These are phyloP conservation scores for Rhagonycha lutea DNA, from an alignment of 2,888 invertebrate species.

Conservation along the genomic window DNA sequence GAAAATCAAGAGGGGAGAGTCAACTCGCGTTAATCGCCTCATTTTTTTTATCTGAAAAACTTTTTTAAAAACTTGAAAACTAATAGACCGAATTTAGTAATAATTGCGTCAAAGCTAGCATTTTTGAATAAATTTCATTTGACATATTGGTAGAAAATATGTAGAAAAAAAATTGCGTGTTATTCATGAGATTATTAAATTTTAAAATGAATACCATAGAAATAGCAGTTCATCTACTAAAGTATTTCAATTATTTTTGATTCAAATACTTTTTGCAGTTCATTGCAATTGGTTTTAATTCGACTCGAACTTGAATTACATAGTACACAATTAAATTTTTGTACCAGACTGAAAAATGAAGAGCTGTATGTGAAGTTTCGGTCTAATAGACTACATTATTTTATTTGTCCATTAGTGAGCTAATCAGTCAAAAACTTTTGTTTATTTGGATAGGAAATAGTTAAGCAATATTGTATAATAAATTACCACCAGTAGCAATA, in stretches of 20 bases:
- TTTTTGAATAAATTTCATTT: no score
- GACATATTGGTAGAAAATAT: no score
- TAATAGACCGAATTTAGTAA: no score
- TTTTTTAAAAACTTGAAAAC: no score
- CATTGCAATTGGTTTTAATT: background rate
- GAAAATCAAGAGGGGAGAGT: no score
- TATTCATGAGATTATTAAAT: background rate
- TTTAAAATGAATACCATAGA: background rate
- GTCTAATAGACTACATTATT: background rate
- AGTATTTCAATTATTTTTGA: background rate
- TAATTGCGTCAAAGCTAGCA: no score
- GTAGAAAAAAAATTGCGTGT: no score
- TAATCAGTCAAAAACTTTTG: background rate
- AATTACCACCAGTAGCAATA: background rate
- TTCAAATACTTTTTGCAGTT: background rate
- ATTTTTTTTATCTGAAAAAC: no score
- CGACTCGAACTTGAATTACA: background rate
- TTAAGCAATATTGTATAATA: background rate
- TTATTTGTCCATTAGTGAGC: background rate
- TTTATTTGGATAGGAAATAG: background rate
- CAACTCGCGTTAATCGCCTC: no score
- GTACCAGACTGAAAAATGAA: background rate
- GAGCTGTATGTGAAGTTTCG: background rate
- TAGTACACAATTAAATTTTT: background rate
- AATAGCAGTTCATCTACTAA: background rate